Evolutionary conservation across 2,797 vertebrate species (phyloP), one percentile per base, ranked within the genome.

Genomic region (Vireo griseus): DNA sequence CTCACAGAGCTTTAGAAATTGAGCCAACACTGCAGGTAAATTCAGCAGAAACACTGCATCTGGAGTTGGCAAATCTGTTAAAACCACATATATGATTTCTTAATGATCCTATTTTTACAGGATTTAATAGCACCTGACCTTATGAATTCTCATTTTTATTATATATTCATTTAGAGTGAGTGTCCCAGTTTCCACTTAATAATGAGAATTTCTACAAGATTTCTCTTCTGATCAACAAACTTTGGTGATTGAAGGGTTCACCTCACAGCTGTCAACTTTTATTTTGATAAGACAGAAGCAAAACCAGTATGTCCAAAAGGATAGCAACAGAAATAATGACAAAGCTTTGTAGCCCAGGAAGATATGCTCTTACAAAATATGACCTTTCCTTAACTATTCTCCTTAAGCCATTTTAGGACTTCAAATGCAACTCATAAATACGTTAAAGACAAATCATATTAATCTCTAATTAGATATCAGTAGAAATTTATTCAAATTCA

Each of bases 101-200:
- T 73, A 92, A 62, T 92, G 51, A 86, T 78, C 48, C 69, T 86
- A 51, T 72, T 96, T 92, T 95, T 79, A 81, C 44, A 85, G 67
- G n/a, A 88, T 95, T 94, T 90, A 91, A 48, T 68, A 77, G 76
- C 62, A 93, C 57, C 72, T 71, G 81, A 96, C 57, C 48, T 86
- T 90, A 95, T 28, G 87, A 92, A 96, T 94, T 91, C 84, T 48
- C n/a, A 67, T 86, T 95, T 96, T 85, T 90, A 76, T 83, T 84
- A 85, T 57, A 69, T 57, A 83, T 47, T 48, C 31, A 75, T 48
- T 88, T 90, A 90, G 65, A 95, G 44, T 44, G 63, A 52, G 63
- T 87, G 86, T 88, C 51, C 91, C 55, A 66, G 22, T 29, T 89
- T 68, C 33, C 29, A 66, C 48, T 90, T 50, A 89, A 71, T 55